Evolutionary conservation across 2,113 vertebrate genomes (phyloP).

Genomic region (Geococcyx californianus): DNA sequence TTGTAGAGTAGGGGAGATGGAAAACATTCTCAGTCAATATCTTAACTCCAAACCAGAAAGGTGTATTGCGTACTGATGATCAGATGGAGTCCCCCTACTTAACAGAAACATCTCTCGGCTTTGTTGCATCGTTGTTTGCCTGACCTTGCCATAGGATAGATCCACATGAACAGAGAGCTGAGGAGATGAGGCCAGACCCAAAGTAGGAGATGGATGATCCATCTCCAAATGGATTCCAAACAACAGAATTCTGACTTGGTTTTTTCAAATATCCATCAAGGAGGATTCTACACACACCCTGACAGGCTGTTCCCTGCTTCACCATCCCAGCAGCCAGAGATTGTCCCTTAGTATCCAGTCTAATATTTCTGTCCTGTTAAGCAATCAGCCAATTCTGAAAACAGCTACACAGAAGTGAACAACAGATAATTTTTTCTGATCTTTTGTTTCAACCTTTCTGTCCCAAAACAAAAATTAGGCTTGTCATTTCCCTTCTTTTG

Average conservation of each 20-base stretch:
- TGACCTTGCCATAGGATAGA: background rate
- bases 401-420: background rate
- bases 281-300: background rate
- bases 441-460: background rate
- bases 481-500: background rate
- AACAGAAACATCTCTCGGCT: background rate
- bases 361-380: background rate
- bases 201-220: background rate
- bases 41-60: background rate
- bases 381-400: background rate
- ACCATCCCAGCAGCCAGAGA: background rate
- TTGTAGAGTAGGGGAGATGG: background rate
- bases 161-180: background rate
- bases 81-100: background rate
- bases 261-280: background rate
- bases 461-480: background rate
- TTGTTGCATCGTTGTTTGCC: accelerated
- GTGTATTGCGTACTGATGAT: background rate
- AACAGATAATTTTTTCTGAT: background rate
- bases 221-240: background rate
- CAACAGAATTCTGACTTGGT: background rate
- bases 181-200: background rate
- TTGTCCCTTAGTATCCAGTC: background rate
- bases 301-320: background rate
- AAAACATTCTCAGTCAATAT: background rate